Percentiles rank a stretch among this genome's conserved stretches.
Evolutionary conservation across 2,113 vertebrate species (phyloP).

Genomic region (human): DNA sequence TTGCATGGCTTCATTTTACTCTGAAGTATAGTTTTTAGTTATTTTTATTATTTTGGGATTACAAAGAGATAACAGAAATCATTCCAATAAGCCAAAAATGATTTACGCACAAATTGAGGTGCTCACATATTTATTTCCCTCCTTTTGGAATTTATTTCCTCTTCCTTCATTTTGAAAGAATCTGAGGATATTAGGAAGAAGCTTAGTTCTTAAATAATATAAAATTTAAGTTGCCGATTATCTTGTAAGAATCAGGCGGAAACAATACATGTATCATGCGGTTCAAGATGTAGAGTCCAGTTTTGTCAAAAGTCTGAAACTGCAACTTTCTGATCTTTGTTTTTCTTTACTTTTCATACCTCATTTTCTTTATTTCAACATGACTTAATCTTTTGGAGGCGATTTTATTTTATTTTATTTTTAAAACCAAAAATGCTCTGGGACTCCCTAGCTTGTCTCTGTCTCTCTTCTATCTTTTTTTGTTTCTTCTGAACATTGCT

Average conservation of each 20-base stretch:
- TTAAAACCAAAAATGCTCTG: neutral
- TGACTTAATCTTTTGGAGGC: neutral
- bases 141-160: constrained; percentile 20
- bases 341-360: neutral
- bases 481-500: neutral
- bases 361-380: constrained; percentile 41
- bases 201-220: constrained; percentile 40
- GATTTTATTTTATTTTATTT: neutral
- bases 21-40: constrained; percentile 2
- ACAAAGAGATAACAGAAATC: neutral
- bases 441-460: neutral
- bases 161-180: constrained; percentile 13
- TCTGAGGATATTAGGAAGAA: constrained; percentile 24
- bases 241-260: constrained; percentile 26
- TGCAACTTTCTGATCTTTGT: neutral
- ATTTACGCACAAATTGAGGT: neutral
- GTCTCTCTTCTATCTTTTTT: neutral
- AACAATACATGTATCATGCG: constrained; percentile 7
- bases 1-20: constrained; percentile 1
- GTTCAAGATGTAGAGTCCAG: neutral
- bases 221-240: constrained; percentile 55
- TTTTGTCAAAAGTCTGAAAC: constrained; percentile 47
- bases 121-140: neutral
- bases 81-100: neutral
- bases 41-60: constrained; percentile 37